These are phyloP conservation scores for Tenualosa thibaudeaui DNA, from an alignment of 2,797 vertebrate species.

Conservation along the genomic window DNA sequence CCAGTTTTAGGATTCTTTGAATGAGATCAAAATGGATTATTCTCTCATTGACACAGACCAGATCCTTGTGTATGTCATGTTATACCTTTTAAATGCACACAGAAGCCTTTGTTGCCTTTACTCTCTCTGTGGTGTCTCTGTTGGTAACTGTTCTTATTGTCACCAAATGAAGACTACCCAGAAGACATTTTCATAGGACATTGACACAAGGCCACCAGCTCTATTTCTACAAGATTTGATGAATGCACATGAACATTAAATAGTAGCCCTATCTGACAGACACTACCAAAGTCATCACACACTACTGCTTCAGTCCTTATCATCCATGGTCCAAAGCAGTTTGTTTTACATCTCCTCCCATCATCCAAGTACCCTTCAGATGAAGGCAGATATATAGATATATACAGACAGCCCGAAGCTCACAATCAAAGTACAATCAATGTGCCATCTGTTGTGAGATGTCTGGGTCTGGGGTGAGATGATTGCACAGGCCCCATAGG, in stretches of 20 bases:
- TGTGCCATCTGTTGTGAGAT: neutral
- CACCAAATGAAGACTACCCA: no score
- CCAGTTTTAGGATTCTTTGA: neutral
- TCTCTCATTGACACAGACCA: neutral
- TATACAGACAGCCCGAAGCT: neutral
- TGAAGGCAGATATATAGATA: neutral
- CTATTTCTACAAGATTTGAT: neutral
- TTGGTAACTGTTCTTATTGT: neutral
- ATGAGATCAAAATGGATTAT: neutral
- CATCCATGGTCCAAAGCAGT: neutral
- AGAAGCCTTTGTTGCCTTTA: neutral
- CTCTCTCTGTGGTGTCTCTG: neutral
- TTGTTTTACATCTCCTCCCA: neutral
- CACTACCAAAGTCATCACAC: neutral
- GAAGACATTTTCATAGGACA: no score
- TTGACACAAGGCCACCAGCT: neutral
- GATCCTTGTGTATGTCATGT: neutral
- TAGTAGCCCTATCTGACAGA: neutral
- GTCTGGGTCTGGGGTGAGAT: no score
- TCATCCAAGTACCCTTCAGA: neutral
- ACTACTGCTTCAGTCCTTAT: neutral
- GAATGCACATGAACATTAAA: neutral
- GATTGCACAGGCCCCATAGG: neutral
- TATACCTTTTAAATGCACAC: neutral
- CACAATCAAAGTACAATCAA: slow-evolving; percentile 3